Conservation (phyloP, 2,888 invertebrate genomes). For the Hemicrepidius hirtus region DNA sequence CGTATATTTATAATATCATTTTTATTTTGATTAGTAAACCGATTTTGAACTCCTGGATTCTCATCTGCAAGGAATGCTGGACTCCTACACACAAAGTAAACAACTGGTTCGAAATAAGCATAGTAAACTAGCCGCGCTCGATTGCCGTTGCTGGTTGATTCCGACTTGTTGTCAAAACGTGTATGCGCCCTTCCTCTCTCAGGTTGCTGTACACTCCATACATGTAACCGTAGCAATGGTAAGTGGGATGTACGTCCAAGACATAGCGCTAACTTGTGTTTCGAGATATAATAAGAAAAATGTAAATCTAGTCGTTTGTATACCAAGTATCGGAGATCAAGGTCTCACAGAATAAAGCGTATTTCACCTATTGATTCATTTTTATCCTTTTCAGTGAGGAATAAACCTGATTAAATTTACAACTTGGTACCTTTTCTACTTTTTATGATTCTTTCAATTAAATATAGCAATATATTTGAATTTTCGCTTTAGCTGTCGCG, state of each 20-base stretch:
- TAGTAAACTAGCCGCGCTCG: slow-evolving; percentile 61
- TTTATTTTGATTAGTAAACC: slow-evolving; percentile 39
- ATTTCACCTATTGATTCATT: slow-evolving; percentile 65
- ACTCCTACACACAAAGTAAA: slow-evolving; percentile 69
- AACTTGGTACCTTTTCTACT: too few species aligned
- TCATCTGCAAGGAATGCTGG: slow-evolving; percentile 61
- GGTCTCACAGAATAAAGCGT: slow-evolving; percentile 65
- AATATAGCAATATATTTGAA: too few species aligned
- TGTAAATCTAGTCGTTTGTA: slow-evolving; percentile 67
- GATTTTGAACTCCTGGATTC: slow-evolving; percentile 58
- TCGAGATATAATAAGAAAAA: slow-evolving; percentile 53
- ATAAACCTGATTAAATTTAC: too few species aligned
- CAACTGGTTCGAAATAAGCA: slow-evolving; percentile 65
- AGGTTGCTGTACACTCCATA: slow-evolving; percentile 17
- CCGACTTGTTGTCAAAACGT: slow-evolving; percentile 36
- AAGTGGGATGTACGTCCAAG: neutral
- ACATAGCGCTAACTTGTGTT: slow-evolving; percentile 5
- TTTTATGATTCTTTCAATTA: slow-evolving; percentile 30
- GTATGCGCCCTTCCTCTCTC: slow-evolving; percentile 29
- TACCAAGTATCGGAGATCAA: slow-evolving; percentile 66
- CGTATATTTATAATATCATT: too few species aligned
- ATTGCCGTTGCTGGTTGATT: slow-evolving; percentile 40
- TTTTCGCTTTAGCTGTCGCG: too few species aligned
- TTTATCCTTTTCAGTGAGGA: slow-evolving; percentile 63
- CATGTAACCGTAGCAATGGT: slow-evolving; percentile 1